phyloP scores from a whole-genome alignment of 2,888 invertebrate species.

The Crossocerus cetratus region DNA sequence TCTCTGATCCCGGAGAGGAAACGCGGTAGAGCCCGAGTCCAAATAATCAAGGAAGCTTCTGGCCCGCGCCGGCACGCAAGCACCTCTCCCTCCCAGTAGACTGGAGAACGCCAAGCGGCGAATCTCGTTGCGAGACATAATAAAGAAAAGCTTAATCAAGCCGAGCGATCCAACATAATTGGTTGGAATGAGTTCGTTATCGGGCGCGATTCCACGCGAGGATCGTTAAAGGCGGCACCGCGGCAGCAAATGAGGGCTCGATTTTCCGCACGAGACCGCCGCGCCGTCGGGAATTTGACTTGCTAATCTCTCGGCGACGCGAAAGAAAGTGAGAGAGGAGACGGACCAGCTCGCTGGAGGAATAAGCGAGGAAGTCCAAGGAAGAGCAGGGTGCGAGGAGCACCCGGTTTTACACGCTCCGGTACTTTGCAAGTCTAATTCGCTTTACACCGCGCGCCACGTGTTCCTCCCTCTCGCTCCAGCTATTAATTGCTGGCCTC shows the following conservation, averaged over 20 bases:
- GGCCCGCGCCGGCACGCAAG: no score
- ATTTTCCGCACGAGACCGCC: conserved; percentile 47
- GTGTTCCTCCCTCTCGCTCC: conserved; percentile 20
- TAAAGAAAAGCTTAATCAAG: no score
- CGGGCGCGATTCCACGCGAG: background rate
- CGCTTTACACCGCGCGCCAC: conserved; percentile 26
- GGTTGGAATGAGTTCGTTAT: no score
- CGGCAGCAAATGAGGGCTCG: conserved; percentile 52
- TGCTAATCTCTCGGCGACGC: conserved; percentile 53
- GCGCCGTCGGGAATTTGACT: conserved; percentile 57
- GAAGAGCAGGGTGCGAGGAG: background rate
- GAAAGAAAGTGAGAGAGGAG: background rate
- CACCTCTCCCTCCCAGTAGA: no score
- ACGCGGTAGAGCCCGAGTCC: conserved; percentile 25
- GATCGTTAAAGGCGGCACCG: conserved; percentile 20
- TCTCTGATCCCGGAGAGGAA: conserved; percentile 16
- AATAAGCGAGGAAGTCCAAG: no score
- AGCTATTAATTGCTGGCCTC: conserved; percentile 50
- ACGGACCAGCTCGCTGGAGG: no score
- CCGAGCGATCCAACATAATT: no score
- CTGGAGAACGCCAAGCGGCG: no score
- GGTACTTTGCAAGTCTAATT: conserved; percentile 62
- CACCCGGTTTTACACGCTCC: conserved; percentile 35
- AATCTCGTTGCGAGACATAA: no score
- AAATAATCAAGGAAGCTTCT: conserved; percentile 49